Percentiles rank a stretch among this genome's conserved stretches.
Conservation (phyloP, 1,140 invertebrate species). For the Nixonia krombeini region DNA sequence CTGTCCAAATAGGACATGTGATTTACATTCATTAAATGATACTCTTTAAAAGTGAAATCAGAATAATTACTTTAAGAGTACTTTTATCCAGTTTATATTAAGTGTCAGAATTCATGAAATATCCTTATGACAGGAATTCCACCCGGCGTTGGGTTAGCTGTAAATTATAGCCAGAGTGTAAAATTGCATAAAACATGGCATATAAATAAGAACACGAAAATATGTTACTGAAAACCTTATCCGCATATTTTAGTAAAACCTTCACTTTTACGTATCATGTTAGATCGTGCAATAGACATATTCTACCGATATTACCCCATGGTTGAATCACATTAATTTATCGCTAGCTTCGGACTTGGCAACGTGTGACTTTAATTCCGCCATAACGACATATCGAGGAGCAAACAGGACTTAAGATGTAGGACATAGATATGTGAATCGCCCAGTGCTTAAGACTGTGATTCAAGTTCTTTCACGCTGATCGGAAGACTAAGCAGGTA, state of each 20-base stretch:
- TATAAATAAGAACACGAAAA: no score
- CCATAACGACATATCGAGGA: slow-evolving; percentile 6
- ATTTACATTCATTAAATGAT: no score
- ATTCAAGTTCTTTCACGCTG: background rate
- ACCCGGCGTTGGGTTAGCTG: no score
- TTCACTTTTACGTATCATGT: slow-evolving; percentile 1
- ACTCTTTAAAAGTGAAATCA: no score
- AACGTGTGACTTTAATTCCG: slow-evolving; percentile 7
- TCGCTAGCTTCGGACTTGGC: background rate
- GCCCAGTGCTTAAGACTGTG: background rate
- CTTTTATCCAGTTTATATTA: no score
- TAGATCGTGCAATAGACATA: slow-evolving; percentile 8
- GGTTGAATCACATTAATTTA: slow-evolving; percentile 7
- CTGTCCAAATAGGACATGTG: no score
- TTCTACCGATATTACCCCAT: slow-evolving; percentile 6
- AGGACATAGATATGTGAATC: background rate
- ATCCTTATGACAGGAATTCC: no score
- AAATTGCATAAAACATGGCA: no score
- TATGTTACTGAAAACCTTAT: background rate
- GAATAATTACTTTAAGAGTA: no score
- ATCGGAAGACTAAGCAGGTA: background rate
- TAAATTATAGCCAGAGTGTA: no score
- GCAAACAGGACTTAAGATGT: slow-evolving; percentile 4
- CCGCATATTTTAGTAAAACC: background rate
- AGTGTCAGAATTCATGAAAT: no score